Evolutionary conservation across 2,888 invertebrate species (phyloP).

Genomic region (Diachrysia chrysitis): DNA sequence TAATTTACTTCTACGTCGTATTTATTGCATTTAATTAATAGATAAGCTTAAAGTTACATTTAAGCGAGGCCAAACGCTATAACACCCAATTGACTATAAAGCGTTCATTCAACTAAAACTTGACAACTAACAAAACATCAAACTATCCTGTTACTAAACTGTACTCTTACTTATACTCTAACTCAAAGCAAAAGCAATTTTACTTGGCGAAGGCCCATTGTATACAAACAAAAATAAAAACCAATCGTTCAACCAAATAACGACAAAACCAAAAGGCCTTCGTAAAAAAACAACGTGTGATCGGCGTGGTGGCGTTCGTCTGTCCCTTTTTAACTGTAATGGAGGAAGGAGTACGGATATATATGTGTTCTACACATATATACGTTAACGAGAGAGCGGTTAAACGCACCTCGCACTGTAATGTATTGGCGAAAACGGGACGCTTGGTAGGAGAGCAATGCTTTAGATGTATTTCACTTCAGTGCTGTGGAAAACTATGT

Average conservation of each 20-base stretch:
- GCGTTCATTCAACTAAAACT: background rate
- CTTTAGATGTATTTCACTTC: background rate
- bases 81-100: background rate
- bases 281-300: constrained; percentile 1
- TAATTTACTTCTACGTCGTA: too few species aligned
- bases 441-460: constrained; percentile 5
- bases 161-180: too few species aligned
- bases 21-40: too few species aligned
- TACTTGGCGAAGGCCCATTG: background rate
- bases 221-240: constrained; percentile 1
- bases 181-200: background rate
- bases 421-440: background rate
- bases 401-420: constrained; percentile 10
- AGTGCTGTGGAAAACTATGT: background rate
- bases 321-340: constrained; percentile 6
- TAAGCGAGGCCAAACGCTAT: too few species aligned
- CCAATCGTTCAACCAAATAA: background rate
- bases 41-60: too few species aligned
- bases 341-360: background rate
- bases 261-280: background rate
- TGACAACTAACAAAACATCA: background rate
- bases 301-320: background rate
- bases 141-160: too few species aligned
- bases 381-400: constrained; percentile 5
- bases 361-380: background rate